Conservation (phyloP, 2,888 invertebrate genomes). For the Mesorhabditis belari region DNA sequence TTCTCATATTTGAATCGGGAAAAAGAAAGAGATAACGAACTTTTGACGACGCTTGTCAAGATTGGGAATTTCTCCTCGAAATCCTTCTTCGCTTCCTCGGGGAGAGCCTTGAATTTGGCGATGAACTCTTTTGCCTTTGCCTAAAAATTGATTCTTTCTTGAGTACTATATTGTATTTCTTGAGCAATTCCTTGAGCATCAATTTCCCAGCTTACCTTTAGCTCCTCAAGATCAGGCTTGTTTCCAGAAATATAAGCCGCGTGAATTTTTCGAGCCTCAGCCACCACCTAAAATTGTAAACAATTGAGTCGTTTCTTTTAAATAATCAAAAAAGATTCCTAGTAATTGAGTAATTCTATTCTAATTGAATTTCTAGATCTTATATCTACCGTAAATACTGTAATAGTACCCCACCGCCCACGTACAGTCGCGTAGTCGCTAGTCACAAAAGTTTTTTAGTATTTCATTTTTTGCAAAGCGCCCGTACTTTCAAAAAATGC, state of each 20-base stretch:
- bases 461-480: no score
- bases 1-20: no score
- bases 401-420: no score
- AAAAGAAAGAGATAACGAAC: slow-evolving; percentile 10
- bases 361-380: background rate
- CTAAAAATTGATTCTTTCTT: slow-evolving; percentile 6
- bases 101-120: slow-evolving; percentile 34
- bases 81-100: slow-evolving; percentile 38
- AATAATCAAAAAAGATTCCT: background rate
- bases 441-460: no score
- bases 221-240: slow-evolving; percentile 39
- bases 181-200: background rate
- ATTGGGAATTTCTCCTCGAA: slow-evolving; percentile 44
- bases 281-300: slow-evolving; percentile 23
- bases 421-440: no score
- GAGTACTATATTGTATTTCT: background rate
- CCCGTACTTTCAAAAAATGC: no score
- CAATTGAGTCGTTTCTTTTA: background rate
- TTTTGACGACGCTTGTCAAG: slow-evolving; percentile 42
- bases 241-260: slow-evolving; percentile 36
- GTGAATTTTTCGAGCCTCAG: slow-evolving; percentile 39
- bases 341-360: background rate
- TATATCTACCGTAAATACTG: no score
- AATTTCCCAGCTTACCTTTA: slow-evolving; percentile 26
- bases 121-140: slow-evolving; percentile 14